A percentile compares a stretch with the other conserved stretches of the same genome.
Evolutionary conservation across 2,113 vertebrate species (phyloP).

Genomic region (Ginglymostoma cirratum): DNA sequence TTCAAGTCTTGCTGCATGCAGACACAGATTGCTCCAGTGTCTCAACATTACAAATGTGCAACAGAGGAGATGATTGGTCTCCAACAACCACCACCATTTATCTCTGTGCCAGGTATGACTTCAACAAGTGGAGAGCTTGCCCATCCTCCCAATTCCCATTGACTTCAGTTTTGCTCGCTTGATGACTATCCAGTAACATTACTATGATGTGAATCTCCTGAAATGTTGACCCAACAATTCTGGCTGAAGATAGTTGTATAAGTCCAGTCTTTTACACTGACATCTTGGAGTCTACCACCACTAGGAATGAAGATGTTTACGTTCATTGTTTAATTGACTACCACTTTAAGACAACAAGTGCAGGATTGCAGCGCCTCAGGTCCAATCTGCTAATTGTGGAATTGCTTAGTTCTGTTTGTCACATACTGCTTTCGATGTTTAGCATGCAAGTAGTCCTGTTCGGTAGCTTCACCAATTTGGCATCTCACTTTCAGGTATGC

Average conservation of each 20-base stretch:
- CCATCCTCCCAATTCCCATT: not conserved
- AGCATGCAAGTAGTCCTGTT: not conserved
- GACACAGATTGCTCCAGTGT: not conserved
- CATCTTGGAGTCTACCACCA: not conserved
- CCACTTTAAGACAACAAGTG: not conserved
- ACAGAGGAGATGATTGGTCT: not conserved
- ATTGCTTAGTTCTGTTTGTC: not conserved
- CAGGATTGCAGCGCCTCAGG: not conserved
- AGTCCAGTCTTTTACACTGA: not conserved
- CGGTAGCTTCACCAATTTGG: not conserved
- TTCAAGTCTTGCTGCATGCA: not conserved
- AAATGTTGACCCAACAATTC: not conserved
- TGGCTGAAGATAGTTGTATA: not conserved
- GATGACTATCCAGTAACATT: not conserved
- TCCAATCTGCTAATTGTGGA: not conserved
- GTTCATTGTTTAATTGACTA: not conserved
- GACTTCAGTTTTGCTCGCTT: not conserved
- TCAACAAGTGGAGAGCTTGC: not conserved
- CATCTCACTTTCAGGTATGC: not conserved
- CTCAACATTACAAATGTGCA: not conserved
- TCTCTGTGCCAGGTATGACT: not conserved
- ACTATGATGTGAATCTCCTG: not conserved
- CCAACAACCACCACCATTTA: not conserved
- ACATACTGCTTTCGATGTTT: not conserved
- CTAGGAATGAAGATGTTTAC: not conserved